phyloP scores from a whole-genome alignment of 2,888 invertebrate genomes.

The Phortica okadai region DNA sequence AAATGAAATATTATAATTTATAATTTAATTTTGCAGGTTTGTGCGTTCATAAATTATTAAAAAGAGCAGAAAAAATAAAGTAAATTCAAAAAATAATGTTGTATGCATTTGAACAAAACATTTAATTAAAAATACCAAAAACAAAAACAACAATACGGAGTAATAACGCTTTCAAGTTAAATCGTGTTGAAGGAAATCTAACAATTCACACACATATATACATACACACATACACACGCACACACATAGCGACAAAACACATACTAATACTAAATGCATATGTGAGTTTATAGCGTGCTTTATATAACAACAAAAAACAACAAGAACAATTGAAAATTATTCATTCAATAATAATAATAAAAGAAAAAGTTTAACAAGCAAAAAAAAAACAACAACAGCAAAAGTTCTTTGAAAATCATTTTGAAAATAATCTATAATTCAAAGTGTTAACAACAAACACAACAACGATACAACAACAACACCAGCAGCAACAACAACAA shows the following conservation, averaged over 20 bases:
- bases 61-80: not conserved
- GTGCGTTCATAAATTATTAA: not conserved
- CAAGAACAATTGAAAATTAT: slow-evolving; percentile 23
- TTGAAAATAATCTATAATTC: slow-evolving; percentile 20
- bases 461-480: slow-evolving; percentile 36
- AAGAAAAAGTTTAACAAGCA: slow-evolving; percentile 24
- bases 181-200: not conserved
- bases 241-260: not conserved
- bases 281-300: slow-evolving; percentile 31
- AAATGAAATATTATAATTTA: not conserved
- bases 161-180: not conserved
- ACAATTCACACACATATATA: not conserved
- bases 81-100: not conserved
- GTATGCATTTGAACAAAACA: not conserved
- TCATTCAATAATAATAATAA: slow-evolving; percentile 41
- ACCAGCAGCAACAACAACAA: slow-evolving; percentile 35
- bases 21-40: not conserved
- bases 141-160: slow-evolving; percentile 23
- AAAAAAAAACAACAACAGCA: slow-evolving; percentile 3
- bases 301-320: slow-evolving; percentile 44
- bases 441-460: slow-evolving; percentile 33
- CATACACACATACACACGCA: slow-evolving; percentile 28
- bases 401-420: slow-evolving; percentile 1
- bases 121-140: slow-evolving; percentile 35
- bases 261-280: slow-evolving; percentile 35